A percentile compares a stretch with the other conserved stretches of the same genome.
Conservation (phyloP, 1,140 invertebrate species). For the Rhyacophila brunnea region DNA sequence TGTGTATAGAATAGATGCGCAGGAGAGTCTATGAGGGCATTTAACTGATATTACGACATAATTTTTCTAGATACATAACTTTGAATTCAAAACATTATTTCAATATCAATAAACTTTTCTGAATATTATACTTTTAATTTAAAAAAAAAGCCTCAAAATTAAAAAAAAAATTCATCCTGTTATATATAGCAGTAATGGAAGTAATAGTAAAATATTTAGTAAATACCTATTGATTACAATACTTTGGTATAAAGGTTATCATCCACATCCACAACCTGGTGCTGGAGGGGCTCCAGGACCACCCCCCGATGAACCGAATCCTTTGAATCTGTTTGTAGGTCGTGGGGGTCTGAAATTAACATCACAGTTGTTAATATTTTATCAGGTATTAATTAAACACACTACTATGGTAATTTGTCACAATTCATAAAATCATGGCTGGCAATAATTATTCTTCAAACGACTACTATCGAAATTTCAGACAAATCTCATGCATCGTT, state of each 20-base stretch:
- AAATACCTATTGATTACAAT: background rate
- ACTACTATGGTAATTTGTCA: background rate
- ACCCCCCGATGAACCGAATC: conserved; percentile 16
- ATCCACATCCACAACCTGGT: conserved; percentile 20
- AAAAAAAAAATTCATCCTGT: background rate
- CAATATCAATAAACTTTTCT: too few species aligned
- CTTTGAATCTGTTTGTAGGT: conserved; percentile 14
- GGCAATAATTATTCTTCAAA: conserved; percentile 8
- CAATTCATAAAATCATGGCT: background rate
- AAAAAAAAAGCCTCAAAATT: too few species aligned
- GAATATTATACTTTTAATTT: too few species aligned
- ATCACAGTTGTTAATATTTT: background rate
- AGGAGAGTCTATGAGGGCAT: too few species aligned
- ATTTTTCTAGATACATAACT: too few species aligned
- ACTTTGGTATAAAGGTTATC: background rate
- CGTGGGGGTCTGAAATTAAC: conserved; percentile 3
- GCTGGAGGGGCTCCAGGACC: conserved; percentile 8
- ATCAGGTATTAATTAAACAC: background rate
- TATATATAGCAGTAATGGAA: too few species aligned
- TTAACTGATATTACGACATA: too few species aligned
- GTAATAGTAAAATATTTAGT: background rate
- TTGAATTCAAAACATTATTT: too few species aligned
- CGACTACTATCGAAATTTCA: background rate
- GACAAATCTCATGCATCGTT: background rate
- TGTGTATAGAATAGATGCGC: too few species aligned